Base-by-base conservation (phyloP, 2,888 invertebrate genomes). In the Blastobasis adustella region DNA sequence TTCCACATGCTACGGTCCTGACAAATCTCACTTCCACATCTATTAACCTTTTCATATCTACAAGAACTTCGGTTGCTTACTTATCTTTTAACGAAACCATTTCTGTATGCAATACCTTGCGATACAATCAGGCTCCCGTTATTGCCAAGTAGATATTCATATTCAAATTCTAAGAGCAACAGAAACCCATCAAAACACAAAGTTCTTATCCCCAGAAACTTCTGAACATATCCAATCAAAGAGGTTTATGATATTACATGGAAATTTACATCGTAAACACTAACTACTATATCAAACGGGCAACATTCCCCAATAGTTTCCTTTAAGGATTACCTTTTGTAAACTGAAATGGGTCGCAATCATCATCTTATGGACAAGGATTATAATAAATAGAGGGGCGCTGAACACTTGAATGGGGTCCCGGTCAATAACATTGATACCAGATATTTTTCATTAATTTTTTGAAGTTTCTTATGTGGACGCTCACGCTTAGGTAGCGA, bases 231-330 rank as follows among this genome's bases (percentile, higher is more conserved):
- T 70, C 82, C 81, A 84, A 86, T 85, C 85, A 86, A 80, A 79
- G 76, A 81, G 87, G 80, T 85, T 87, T 82, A 86, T 83, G 79
- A 85, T 87, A 87, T 87, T 86, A 87, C 70, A 71, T 70, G 62
- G 63, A 80, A 80, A 87, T 88, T 88, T 87, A 83, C 88, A 87
- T 87, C 82, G 79, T 87, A 88, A 88, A 87, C 86, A 85, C 73
- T 79, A 82, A 77, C 73, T 71, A 69, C 51, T 60, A 72, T 76
- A 74, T 73, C 71, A 74, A 69, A 72, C 67, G 81, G 72, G 70
- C 72, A 73, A 76, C 79, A 78, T 80, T 76, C 73, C 75, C 81
- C 76, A 76, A 87, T 84, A 88, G 87, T 86, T 85, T 69, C 78
- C 64, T 79, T 76, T 76, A 76, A 79, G 86, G 88, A 86, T 88